Base-by-base conservation (phyloP, 2,888 invertebrate species). In the Cordilura impudica region DNA sequence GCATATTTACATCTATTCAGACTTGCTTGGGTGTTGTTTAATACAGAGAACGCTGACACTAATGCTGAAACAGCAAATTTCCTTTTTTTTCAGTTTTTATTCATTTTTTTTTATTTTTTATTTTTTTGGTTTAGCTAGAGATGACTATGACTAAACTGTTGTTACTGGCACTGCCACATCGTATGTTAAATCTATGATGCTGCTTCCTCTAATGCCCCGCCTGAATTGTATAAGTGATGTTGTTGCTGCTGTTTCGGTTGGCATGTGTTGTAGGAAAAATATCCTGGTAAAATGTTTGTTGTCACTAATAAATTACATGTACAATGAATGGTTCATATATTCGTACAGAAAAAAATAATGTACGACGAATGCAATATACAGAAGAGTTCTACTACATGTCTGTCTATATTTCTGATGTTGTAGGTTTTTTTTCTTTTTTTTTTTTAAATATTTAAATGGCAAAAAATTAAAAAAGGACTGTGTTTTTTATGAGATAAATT, bases 31-130 rank as follows among this genome's bases (percentile, higher is more conserved):
- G 39, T 70, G 35, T 60, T 60, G 69, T 70, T 49, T 51, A 29
- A 39, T 51, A 61, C 43, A 51, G 51, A 51, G 51, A 70, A 49
- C 31, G 56, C 56, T 69, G 63, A 75, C 56, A 63, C 69, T 63
- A 71, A 63, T 76, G 65, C 70, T 76, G 65, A 76, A 66, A 39
- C 65, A 76, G 70, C 70, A 76, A 43, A 23, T 51, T 51, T 51
- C 14, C 5, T 14, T 51, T 16, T 45, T 45, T 14, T 45, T 18
- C 5, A 8, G 4, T 14, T 18, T 45, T 47, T 43, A n/a, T 56
- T 21, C 10, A 56, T 67, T 49, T 12, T 12, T 3, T 23, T 2
- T 51, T 49, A 35, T 35, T 56, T 31, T 16, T 58, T 61, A 29
- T 29, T 45, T 61, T 51, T 63, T 49, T 31, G 54, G 49, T 75